A percentile compares a stretch with the other conserved stretches of the same genome.
Evolutionary conservation across 2,113 vertebrate species (phyloP).

Genomic region (Sardina pilchardus): DNA sequence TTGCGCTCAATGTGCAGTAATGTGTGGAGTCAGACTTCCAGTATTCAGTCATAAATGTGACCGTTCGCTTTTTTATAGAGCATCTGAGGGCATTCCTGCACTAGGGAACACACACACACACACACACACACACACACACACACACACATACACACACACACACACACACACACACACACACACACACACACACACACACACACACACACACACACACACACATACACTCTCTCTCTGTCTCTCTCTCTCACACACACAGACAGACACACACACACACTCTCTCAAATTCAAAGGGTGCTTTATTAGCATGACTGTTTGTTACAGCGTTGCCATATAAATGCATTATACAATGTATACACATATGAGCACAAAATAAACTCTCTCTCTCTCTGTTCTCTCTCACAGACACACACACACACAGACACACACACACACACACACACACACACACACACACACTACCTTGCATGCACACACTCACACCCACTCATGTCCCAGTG

Average conservation of each 20-base stretch:
- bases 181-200: not conserved
- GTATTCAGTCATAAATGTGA: not conserved
- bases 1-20: not conserved
- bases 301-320: too few relatives aligned
- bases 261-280: too few relatives aligned
- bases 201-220: too few relatives aligned
- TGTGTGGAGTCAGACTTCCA: conserved; percentile 14
- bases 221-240: too few relatives aligned
- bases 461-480: too few relatives aligned
- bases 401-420: not conserved
- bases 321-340: too few relatives aligned
- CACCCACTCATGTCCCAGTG: too few relatives aligned
- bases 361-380: too few relatives aligned
- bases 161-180: not conserved
- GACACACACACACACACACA: not conserved
- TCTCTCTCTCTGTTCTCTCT: too few relatives aligned
- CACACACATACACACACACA: not conserved
- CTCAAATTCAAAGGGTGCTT: too few relatives aligned
- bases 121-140: not conserved
- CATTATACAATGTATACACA: too few relatives aligned
- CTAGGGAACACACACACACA: not conserved
- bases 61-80: not conserved
- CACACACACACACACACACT: not conserved
- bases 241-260: too few relatives aligned
- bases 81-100: not conserved